Percentiles rank a stretch among this genome's conserved stretches.
phyloP scores from a whole-genome alignment of 37 sponge, comb jelly and placozoan species.

The Aplysina aerophoba region DNA sequence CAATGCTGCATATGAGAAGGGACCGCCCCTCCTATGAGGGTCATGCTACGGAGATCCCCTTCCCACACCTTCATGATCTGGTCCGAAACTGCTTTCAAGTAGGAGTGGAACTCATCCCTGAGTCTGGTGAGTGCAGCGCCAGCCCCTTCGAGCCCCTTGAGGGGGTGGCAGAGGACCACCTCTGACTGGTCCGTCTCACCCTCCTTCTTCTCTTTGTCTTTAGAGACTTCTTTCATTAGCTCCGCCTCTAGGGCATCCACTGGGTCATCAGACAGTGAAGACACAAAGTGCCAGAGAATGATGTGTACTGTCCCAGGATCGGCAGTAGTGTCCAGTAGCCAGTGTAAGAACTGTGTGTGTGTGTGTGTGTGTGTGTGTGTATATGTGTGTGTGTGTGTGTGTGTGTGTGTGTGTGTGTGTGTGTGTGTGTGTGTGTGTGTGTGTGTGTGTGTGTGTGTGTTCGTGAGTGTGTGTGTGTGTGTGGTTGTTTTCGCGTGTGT shows the following conservation, averaged over 20 bases:
- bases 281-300: constrained; percentile 86
- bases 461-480: too few species aligned
- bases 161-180: constrained; percentile 62
- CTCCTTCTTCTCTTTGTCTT: constrained; percentile 57
- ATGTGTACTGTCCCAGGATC: constrained; percentile 80
- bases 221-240: constrained; percentile 31
- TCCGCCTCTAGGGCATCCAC: constrained; percentile 52
- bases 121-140: constrained; percentile 57
- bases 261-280: constrained; percentile 67
- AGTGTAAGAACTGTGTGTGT: constrained; percentile 65
- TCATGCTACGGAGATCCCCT: not conserved
- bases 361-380: not conserved
- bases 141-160: constrained; percentile 75
- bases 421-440: too few species aligned
- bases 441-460: too few species aligned
- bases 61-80: constrained; percentile 68
- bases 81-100: constrained; percentile 72
- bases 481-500: too few species aligned
- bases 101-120: constrained; percentile 76
- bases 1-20: too few species aligned
- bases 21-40: not conserved
- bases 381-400: not conserved
- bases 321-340: constrained; percentile 61
- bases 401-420: too few species aligned
- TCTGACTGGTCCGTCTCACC: constrained; percentile 53